These are phyloP conservation scores for Machaerirhynchus nigripectus DNA, from an alignment of 2,113 vertebrate species.

Conservation along the genomic window DNA sequence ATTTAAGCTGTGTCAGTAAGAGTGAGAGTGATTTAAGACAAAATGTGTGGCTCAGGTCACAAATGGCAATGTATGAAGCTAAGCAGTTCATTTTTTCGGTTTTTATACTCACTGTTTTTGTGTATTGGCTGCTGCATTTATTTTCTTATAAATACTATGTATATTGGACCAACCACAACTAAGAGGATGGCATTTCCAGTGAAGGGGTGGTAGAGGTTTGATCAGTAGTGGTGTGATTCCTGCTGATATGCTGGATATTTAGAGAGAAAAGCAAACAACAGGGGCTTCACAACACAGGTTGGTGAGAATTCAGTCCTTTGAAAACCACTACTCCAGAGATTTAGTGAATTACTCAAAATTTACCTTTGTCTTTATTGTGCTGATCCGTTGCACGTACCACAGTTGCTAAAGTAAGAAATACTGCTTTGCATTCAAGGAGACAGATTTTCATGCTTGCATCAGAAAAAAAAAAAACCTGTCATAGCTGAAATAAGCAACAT, in stretches of 20 bases:
- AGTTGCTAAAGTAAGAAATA: neutral
- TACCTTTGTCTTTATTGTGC: neutral
- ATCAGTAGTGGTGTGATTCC: neutral
- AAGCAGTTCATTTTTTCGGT: neutral
- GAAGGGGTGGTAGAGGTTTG: neutral
- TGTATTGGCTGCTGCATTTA: neutral
- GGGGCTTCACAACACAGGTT: neutral
- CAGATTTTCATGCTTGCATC: neutral
- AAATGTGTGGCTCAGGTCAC: neutral
- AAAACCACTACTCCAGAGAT: neutral
- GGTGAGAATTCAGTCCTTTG: neutral
- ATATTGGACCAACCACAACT: neutral
- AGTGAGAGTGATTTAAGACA: neutral
- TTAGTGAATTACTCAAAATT: neutral
- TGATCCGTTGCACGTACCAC: neutral
- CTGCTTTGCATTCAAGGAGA: neutral
- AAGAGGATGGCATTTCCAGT: neutral
- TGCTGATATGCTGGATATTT: neutral
- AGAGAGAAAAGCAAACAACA: neutral
- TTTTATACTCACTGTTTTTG: neutral
- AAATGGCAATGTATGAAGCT: neutral
- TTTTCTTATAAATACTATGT: neutral
- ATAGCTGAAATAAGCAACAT: neutral
- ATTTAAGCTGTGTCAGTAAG: neutral
- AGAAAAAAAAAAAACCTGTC: neutral